Conservation (phyloP, 2,888 invertebrate species). For the Diabrotica balteata region DNA sequence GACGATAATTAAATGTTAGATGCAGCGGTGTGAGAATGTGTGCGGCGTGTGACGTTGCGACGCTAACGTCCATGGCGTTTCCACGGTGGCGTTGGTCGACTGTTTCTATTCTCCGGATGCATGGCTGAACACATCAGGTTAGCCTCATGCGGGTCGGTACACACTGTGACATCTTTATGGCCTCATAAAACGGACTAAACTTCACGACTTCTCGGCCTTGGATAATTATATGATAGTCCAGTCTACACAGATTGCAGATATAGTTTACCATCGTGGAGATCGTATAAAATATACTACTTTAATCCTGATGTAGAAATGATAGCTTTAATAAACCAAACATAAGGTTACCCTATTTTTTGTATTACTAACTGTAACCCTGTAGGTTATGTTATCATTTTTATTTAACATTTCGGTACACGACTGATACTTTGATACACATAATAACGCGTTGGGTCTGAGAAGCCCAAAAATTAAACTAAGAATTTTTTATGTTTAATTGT, state of each 20-base stretch:
- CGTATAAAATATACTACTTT: no score
- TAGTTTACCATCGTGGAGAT: no score
- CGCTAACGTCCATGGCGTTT: slow-evolving; percentile 18
- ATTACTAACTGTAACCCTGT: no score
- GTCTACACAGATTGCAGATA: background rate
- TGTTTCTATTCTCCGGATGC: slow-evolving; percentile 40
- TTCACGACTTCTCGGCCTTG: slow-evolving; percentile 34
- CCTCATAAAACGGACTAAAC: slow-evolving; percentile 48
- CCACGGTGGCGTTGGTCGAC: slow-evolving; percentile 19
- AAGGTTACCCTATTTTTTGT: no score
- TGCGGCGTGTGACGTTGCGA: slow-evolving; percentile 20
- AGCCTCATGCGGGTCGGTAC: slow-evolving; percentile 49
- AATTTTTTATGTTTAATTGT: no score
- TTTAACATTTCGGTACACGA: no score
- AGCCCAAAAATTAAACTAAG: no score
- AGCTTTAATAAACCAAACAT: no score
- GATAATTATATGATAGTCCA: slow-evolving; percentile 4
- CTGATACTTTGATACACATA: no score
- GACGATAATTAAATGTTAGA: slow-evolving; percentile 52
- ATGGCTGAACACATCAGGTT: slow-evolving; percentile 51
- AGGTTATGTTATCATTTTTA: no score
- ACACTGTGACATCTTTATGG: slow-evolving; percentile 51
- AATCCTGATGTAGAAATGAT: no score
- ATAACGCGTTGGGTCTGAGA: no score
- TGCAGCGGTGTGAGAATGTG: slow-evolving; percentile 42